Base-by-base conservation (phyloP, 2,888 invertebrate genomes). In the Archips xylosteana region DNA sequence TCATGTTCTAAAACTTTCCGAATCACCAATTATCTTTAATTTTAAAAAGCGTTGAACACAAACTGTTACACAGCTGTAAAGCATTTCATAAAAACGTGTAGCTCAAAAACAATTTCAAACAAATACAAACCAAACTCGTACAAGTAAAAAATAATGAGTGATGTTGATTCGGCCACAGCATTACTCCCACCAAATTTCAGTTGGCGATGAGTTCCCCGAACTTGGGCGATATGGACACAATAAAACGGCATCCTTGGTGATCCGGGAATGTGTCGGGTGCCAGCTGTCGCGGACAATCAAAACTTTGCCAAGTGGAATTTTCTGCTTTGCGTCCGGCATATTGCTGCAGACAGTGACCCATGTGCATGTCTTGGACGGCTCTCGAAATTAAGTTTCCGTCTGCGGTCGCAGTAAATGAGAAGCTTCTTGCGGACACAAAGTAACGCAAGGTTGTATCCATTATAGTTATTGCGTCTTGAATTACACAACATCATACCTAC, bases 261-360 rank as follows among this genome's bases (percentile, higher is more conserved):
- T 87, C 85, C 86, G 83, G 85, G 89, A 91, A 92, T 92, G 91
- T 90, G 91, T 89, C 88, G 87, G 93, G 92, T 92, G 94, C 91
- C 94, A 92, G 89, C 92, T 94, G 94, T 90, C 89, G 87, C 86
- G 90, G 92, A 94, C 94, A 95, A 95, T 95, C 95, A 94, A 94
- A 95, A 94, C 94, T 95, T 95, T 90, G 86, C 86, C 84, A 83
- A 84, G 84, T 82, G 92, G 91, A 91, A 94, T 94, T 94, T 94
- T 93, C 93, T 93, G 92, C 89, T 93, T 87, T 90, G 87, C 87
- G 90, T 91, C 91, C 88, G 87, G 83, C 80, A 85, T 87, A 89
- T 88, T 91, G 90, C 86, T 78, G 78, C 78, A 85, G 90, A 90
- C 89, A 88, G 88, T 70, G 66, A 70, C 73, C 75, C 63, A 63